Evolutionary conservation across 2,888 invertebrate genomes (phyloP).

Genomic region (Pseudanteris insignis): DNA sequence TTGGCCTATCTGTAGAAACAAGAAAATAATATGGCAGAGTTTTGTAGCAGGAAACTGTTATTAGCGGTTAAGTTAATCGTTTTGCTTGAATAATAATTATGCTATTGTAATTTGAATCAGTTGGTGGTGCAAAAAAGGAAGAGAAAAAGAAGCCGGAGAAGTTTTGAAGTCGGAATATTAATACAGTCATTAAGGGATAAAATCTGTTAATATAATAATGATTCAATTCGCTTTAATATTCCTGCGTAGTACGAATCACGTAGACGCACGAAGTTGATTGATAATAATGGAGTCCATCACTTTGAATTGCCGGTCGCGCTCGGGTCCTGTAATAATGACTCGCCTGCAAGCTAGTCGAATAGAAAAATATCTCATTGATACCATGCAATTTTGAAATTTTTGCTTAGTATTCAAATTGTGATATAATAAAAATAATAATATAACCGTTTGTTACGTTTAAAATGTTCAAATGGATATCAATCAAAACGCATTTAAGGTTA

Average conservation of each 20-base stretch:
- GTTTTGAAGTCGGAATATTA: constrained; percentile 28
- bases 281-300: constrained; percentile 42
- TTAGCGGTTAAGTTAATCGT: constrained; percentile 9
- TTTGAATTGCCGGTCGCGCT: constrained; percentile 32
- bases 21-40: not conserved
- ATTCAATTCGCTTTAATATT: constrained; percentile 41
- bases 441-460: too few relatives aligned
- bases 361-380: constrained; percentile 13
- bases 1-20: too few relatives aligned
- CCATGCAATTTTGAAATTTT: constrained; percentile 17
- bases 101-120: not conserved
- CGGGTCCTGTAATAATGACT: constrained; percentile 39
- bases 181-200: constrained; percentile 36
- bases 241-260: constrained; percentile 43
- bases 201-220: constrained; percentile 43
- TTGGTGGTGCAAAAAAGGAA: constrained; percentile 3
- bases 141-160: not conserved
- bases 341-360: constrained; percentile 30
- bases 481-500: too few relatives aligned
- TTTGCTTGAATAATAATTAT: too few relatives aligned
- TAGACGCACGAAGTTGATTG: constrained; percentile 41
- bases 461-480: too few relatives aligned
- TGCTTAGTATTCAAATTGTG: not conserved
- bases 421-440: too few relatives aligned
- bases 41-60: not conserved